Conservation (phyloP, 2,113 vertebrate species). For the Kryptolebias marmoratus region DNA sequence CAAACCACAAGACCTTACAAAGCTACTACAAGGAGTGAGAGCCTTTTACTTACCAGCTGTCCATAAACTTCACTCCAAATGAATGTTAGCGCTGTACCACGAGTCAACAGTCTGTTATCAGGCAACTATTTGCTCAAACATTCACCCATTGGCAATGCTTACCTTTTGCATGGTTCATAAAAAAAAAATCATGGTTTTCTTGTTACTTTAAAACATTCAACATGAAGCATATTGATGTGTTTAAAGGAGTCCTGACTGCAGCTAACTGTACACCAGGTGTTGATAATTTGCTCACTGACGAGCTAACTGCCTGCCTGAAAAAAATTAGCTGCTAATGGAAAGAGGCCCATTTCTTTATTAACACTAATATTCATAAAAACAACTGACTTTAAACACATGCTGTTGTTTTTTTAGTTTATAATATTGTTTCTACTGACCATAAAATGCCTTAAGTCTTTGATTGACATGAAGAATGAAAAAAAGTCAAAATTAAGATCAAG, state of each 20-base stretch:
- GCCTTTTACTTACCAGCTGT: neutral
- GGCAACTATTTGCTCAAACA: neutral
- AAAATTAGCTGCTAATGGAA: neutral
- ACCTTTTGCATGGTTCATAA: neutral
- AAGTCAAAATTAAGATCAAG: neutral
- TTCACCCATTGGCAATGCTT: neutral
- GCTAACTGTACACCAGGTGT: slow-evolving; percentile 3
- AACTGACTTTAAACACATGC: too few species aligned
- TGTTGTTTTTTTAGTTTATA: neutral
- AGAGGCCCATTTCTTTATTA: neutral
- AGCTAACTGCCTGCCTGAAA: slow-evolving; percentile 6
- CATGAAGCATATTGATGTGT: neutral
- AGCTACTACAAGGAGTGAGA: neutral
- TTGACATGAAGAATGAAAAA: neutral
- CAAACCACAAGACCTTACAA: neutral
- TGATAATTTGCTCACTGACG: slow-evolving; percentile 6
- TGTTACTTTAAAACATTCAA: too few species aligned
- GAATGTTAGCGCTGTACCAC: too few species aligned
- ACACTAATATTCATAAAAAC: neutral
- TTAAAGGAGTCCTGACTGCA: neutral
- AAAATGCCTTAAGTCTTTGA: neutral
- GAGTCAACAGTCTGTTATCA: neutral
- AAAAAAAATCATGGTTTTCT: neutral
- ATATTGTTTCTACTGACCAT: neutral
- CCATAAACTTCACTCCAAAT: neutral